Evolutionary conservation across 64 coral and sea anemone genomes (phyloP).

Genomic region (Astreopora myriophthalma): DNA sequence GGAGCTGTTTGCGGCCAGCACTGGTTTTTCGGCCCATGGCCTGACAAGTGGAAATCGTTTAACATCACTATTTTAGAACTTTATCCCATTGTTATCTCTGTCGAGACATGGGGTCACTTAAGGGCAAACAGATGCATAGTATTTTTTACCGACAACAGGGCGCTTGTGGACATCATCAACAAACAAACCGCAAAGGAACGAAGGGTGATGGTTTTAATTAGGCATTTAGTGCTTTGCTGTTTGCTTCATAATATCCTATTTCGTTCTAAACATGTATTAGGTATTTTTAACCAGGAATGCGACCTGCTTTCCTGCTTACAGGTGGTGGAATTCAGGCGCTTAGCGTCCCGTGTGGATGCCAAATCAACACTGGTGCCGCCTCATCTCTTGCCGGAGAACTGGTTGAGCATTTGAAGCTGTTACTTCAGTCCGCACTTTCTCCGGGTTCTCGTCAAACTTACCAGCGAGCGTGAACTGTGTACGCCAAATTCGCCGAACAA

Average conservation of each 20-base stretch:
- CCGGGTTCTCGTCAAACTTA: not conserved
- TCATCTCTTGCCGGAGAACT: constrained; percentile 10
- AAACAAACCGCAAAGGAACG: not conserved
- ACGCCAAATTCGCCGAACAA: not conserved
- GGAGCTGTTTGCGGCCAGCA: constrained; percentile 17
- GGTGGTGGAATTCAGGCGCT: not conserved
- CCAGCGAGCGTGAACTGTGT: not conserved
- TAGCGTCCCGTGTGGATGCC: not conserved
- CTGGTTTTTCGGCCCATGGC: constrained; percentile 4
- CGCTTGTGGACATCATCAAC: constrained; percentile 1
- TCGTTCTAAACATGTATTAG: not conserved
- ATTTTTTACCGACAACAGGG: not conserved
- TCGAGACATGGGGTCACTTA: not conserved
- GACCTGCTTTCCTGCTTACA: not conserved
- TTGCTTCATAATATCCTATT: not conserved
- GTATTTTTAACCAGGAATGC: not conserved
- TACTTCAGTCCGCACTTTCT: not conserved
- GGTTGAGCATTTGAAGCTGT: not conserved
- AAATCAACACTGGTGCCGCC: not conserved
- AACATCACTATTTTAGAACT: constrained; percentile 11
- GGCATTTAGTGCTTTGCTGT: not conserved
- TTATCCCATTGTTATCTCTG: not conserved
- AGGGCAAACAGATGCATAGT: not conserved
- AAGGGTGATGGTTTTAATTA: not conserved
- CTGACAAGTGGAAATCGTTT: not conserved